Base-by-base conservation (phyloP, 2,113 vertebrate genomes). In the Pelecanus crispus region DNA sequence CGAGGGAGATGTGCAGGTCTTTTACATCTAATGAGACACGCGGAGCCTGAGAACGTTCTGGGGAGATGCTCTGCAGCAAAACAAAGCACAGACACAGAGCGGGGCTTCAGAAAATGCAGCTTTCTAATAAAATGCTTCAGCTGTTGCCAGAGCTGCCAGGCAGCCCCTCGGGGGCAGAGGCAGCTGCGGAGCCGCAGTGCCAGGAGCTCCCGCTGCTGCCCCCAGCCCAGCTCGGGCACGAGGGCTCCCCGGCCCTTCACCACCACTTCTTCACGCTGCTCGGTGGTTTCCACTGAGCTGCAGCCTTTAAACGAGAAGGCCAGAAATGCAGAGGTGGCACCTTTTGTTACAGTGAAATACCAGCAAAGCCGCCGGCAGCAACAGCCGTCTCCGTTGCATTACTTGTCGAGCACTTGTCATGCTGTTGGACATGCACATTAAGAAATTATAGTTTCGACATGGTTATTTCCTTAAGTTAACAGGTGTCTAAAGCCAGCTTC, bases 401-500 rank as follows among this genome's bases (percentile, higher is more conserved):
- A 21, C 36, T 17, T 84, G 80, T 29, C 19, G 34, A 79, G 80
- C 65, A 10, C 86, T 88, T 49, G 75, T 81, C 90, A 92, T 7
- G 80, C 83, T 81, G 47, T 13, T 81, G 68, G 91, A 91, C 77
- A 81, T 0, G 66, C 73, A 44, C 29, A 49, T 96, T 91, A 89
- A 75, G 84, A 44, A 93, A 95, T 91, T 84, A 71, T 4, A 65
- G 34, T 84, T 94, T 59, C 72, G 84, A 4, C 82, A 75, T 7
- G 65, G 91, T 18, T 84, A 61, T 93, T 91, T 94, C 80, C 84
- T 86, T 68, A 82, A 85, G 77, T 70, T 44, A 82, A 91, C 92
- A 92, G 94, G 91, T 95, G 95, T 52, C 77, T 49, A 74, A 85
- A 71, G 61, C 36, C 83, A 79, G 65, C 83, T 94, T 79, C 77